Conservation (phyloP, 2,797 vertebrate species). For the Rallus crepitans region DNA sequence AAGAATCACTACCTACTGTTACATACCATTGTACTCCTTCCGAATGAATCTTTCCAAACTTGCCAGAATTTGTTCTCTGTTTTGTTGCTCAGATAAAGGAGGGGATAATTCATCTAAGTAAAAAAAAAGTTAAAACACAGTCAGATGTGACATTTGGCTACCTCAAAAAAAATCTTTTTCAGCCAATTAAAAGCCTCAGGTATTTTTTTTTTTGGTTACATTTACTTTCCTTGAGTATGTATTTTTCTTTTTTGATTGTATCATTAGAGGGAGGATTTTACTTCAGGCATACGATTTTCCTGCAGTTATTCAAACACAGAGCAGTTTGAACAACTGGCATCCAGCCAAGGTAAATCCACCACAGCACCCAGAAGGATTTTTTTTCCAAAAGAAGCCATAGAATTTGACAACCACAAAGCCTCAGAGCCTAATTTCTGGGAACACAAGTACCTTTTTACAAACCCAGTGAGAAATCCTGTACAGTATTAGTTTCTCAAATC, state of each 20-base stretch:
- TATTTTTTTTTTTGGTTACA: neutral
- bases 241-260: neutral
- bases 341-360: neutral
- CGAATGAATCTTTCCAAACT: conserved; percentile 95
- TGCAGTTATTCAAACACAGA: neutral
- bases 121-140: conserved; percentile 48
- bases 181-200: neutral
- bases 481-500: neutral
- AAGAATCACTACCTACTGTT: neutral
- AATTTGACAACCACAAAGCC: neutral
- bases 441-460: neutral
- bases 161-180: neutral
- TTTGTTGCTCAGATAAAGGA: conserved; percentile 90
- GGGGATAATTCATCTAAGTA: conserved; percentile 90
- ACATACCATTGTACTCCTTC: conserved; percentile 95
- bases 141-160: conserved; percentile 1
- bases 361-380: neutral
- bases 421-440: neutral
- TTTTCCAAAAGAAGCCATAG: neutral
- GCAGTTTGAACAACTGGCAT: rapidly evolving
- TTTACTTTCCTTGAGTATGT: neutral
- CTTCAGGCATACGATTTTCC: neutral
- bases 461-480: neutral
- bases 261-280: neutral
- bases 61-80: conserved; percentile 93